These are phyloP conservation scores for Trachythela sp. DNA, from an alignment of 64 coral and sea anemone genomes.

Conservation along the genomic window DNA sequence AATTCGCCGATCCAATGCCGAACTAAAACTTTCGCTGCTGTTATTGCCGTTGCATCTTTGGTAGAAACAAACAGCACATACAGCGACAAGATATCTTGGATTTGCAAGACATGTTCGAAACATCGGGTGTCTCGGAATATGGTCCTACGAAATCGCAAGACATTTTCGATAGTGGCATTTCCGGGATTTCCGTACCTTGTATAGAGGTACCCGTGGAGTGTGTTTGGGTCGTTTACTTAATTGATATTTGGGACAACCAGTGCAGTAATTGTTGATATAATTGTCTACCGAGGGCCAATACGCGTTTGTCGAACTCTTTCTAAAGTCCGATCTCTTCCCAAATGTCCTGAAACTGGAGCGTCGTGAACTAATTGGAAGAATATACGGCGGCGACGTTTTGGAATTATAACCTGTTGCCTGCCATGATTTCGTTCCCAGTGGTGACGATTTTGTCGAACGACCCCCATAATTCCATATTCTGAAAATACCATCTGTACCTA, in stretches of 20 bases:
- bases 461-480: neutral
- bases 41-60: too few species aligned
- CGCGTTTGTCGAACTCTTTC: too few species aligned
- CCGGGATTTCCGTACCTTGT: neutral
- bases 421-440: neutral
- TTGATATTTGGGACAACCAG: neutral
- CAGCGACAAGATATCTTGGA: too few species aligned
- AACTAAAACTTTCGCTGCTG: too few species aligned
- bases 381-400: neutral
- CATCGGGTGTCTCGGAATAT: neutral
- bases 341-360: neutral
- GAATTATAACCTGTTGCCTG: neutral
- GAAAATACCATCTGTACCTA: neutral
- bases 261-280: neutral
- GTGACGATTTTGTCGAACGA: neutral
- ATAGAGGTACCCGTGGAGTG: neutral
- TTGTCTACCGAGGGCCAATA: neutral
- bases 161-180: neutral
- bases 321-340: neutral
- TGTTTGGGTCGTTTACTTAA: neutral
- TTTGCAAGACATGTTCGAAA: neutral
- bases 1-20: too few species aligned
- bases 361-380: neutral
- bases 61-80: too few species aligned
- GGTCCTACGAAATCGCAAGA: neutral